Percentiles rank a stretch among this genome's conserved stretches.
Conservation (phyloP, 2,797 vertebrate genomes). For the Mus spretus region DNA sequence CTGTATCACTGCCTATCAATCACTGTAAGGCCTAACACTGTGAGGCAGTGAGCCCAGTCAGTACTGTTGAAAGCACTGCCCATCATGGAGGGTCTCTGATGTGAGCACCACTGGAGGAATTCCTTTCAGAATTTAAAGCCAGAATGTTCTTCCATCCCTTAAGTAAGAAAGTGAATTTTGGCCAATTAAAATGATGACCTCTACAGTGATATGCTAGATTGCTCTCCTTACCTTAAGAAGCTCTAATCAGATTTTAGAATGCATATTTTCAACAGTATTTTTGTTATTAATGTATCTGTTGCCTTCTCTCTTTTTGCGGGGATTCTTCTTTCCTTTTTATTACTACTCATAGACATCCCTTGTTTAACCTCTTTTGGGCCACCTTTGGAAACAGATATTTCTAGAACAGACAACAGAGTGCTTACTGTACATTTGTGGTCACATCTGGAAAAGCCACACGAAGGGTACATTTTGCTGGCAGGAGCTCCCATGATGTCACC, state of each 20-base stretch:
- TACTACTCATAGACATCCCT: background rate
- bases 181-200: background rate
- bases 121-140: conserved; percentile 22
- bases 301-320: background rate
- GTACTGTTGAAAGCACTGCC: too few species aligned
- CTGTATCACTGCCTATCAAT: too few species aligned
- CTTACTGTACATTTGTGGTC: background rate
- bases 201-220: background rate
- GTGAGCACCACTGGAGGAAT: background rate
- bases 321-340: background rate
- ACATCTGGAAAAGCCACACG: conserved; percentile 1
- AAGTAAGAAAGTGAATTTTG: background rate
- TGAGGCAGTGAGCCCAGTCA: background rate
- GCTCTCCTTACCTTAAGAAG: conserved; percentile 58
- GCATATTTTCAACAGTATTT: background rate
- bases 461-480: background rate
- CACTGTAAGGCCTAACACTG: too few species aligned
- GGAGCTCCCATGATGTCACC: conserved; percentile 13
- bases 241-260: conserved; percentile 21
- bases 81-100: background rate
- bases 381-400: conserved; percentile 60
- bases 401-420: background rate
- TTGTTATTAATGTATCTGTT: background rate
- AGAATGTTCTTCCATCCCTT: background rate
- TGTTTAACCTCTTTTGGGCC: conserved; percentile 19